Base-by-base conservation (phyloP, 2,888 invertebrate species). In the Scaeva pyrastri region DNA sequence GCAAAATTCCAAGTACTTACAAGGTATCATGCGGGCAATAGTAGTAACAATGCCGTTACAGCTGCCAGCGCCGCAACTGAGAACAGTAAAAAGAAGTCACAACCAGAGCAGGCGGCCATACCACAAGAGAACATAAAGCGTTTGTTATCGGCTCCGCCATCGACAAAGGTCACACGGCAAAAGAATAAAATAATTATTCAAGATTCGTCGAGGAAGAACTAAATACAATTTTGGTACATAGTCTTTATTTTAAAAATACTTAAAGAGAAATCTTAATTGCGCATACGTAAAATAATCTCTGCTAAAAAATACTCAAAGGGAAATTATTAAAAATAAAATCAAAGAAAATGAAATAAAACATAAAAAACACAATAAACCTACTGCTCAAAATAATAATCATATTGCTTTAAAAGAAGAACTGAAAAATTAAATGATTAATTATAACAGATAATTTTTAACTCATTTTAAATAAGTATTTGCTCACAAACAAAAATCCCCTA, bases 171-270 rank as follows among this genome's bases (percentile, higher is more conserved):
- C 41, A 97, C 97, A 0, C 94, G 96, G 86, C 95, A 96, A 91
- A 96, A 96, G 91, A 97, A 97, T 91, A 97, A 97, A 91, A 94
- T 97, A 14, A 96, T 97, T 82, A 96, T 97, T 89, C 94, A 95
- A 82, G 92, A 93, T 88, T 91, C 92, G 12, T 90, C 91, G 41
- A 89, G 92, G 48, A 91, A 91, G 62, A 92, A 92, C 82, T 92
- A 89, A 88, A 56, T 68, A 43, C 21, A 41, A 7, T 16, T 23
- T 19, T 3, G 8, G 52, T 16, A 41, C n/a, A 43, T 60, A 10
- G 10, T 26, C n/a, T 45, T 26, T 26, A 16, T 21, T 62, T 12
- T 70, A 48, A 2, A 43, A 31, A 58, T 5, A 64, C 45, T 64
- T 16, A 1, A 23, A 31, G 12, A 41, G 45, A 48, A 52, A 81